phyloP scores from a whole-genome alignment of 2,888 invertebrate species.

The Chesias legatella region DNA sequence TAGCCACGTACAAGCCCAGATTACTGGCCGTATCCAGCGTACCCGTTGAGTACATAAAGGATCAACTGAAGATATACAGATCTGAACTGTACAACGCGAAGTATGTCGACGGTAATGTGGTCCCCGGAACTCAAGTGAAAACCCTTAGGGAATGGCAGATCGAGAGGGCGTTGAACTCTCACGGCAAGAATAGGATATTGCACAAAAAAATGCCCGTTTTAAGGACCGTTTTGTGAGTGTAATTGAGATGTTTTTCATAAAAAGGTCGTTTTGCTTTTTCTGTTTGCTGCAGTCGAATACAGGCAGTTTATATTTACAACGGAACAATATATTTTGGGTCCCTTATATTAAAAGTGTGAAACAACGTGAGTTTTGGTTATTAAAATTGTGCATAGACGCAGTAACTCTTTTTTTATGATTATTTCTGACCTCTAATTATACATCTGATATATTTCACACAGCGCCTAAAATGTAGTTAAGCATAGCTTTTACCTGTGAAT shows the following conservation, averaged over 20 bases:
- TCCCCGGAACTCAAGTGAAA: constrained; percentile 62
- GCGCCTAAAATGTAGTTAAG: too few relatives aligned
- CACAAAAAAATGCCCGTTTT: constrained; percentile 41
- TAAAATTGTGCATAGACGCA: too few relatives aligned
- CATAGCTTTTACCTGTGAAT: too few relatives aligned
- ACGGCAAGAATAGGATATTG: constrained; percentile 30
- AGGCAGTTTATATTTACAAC: background rate
- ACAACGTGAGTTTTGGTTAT: too few relatives aligned
- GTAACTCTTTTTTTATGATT: too few relatives aligned
- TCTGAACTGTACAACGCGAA: constrained; percentile 56
- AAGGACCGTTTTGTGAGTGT: constrained; percentile 37
- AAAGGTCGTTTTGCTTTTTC: constrained; percentile 5
- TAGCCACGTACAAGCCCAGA: constrained; percentile 44
- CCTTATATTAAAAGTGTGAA: too few relatives aligned
- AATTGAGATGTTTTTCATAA: constrained; percentile 10
- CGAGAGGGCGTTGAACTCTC: constrained; percentile 41
- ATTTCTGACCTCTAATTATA: too few relatives aligned
- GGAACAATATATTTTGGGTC: too few relatives aligned
- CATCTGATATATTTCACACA: too few relatives aligned
- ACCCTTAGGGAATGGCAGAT: constrained; percentile 70
- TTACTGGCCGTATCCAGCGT: constrained; percentile 60
- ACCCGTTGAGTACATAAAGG: constrained; percentile 57
- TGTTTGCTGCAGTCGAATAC: background rate
- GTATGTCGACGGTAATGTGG: constrained; percentile 47
- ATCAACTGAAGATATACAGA: constrained; percentile 52